A percentile compares a stretch with the other conserved stretches of the same genome.
These are phyloP conservation scores for Hyperopisus bebe DNA, from an alignment of 2,113 vertebrate species.

Conservation along the genomic window DNA sequence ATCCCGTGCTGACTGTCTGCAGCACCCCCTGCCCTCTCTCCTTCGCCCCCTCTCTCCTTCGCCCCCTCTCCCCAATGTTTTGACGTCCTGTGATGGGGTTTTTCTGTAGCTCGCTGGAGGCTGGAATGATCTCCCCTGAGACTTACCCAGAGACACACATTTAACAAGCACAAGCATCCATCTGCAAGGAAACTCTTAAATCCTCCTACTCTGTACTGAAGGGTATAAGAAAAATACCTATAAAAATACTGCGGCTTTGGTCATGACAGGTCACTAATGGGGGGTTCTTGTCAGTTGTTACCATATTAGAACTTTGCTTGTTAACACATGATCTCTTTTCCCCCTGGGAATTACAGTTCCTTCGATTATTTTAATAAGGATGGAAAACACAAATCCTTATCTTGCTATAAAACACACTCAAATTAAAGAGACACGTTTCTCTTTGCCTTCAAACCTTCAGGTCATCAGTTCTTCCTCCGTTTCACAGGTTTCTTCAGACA, in stretches of 20 bases:
- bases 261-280: not conserved
- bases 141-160: not conserved
- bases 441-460: not conserved
- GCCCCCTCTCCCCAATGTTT: not conserved
- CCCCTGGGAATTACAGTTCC: not conserved
- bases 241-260: not conserved
- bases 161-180: not conserved
- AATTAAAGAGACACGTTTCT: not conserved
- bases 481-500: constrained; percentile 42
- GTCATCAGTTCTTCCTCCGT: constrained; percentile 27
- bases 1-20: not conserved
- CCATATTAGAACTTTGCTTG: not conserved
- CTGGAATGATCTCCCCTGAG: not conserved
- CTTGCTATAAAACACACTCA: not conserved
- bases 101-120: not conserved
- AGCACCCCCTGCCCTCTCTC: not conserved
- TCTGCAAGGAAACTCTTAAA: not conserved
- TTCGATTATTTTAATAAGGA: not conserved
- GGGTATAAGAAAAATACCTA: not conserved
- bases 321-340: not conserved
- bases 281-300: not conserved
- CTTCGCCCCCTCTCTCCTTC: not conserved
- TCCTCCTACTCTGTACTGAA: not conserved
- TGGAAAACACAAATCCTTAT: not conserved
- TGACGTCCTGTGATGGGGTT: not conserved